Base-by-base conservation (phyloP, 2,113 vertebrate genomes). In the Atherinomorus stipes region DNA sequence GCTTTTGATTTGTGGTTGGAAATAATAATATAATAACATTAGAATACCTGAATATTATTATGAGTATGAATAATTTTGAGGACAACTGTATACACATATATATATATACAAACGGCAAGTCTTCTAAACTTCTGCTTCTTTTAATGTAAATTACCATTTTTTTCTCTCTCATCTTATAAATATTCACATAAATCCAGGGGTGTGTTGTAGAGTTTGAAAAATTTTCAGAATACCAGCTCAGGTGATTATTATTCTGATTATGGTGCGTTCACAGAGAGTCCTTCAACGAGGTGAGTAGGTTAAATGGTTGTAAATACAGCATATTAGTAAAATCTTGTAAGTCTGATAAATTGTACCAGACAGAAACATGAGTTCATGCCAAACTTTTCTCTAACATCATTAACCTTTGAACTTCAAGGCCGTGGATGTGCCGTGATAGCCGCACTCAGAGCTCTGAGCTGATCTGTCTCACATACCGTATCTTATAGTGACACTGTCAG, bases 301-400 rank as follows among this genome's bases (percentile, higher is more conserved):
- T 88, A 74, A 89, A 70, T 62, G 34, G 54, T 38, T 26, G 15
- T 72, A 76, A 85, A 80, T 87, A 63, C 11, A 49, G 47, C 1
- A 50, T 28, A 72, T 83, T 71, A 74, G 42, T 66, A 21, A 77
- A 57, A 71, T 72, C 76, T 78, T 79, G 75, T 75, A 78, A 72
- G 7, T 64, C 38, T 57, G 40, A 54, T 56, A 59, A 16, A 56
- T 16, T 54, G 60, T 45, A 38, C 25, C 21, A 34, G 53, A 44
- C 37, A 44, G 21, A 78, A 68, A 64, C n/a, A 21, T 31, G 25
- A 84, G 51, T 64, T 80, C 78, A 81, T 88, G 83, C 26, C 56
- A 61, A 81, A 71, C 71, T 26, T 66, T 19, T 61, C 23, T 15
- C 8, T 65, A 84, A 58, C 1, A 19, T 53, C 59, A 75, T 89